Conservation (phyloP, 2,113 vertebrate genomes). For the Pyxicephalus adspersus region DNA sequence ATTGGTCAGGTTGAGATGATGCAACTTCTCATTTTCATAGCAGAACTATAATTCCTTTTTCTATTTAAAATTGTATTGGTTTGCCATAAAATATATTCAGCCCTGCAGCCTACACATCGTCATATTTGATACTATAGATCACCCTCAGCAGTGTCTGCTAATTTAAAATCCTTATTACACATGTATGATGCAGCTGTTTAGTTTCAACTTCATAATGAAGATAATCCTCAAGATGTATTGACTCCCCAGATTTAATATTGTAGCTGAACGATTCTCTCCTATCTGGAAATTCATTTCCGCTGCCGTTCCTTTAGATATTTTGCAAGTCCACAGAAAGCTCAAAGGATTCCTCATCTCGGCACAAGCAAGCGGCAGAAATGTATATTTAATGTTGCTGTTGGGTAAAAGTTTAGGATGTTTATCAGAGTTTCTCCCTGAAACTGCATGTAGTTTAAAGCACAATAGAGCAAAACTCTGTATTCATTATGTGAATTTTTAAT, state of each 20-base stretch:
- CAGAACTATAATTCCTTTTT: too few relatives aligned
- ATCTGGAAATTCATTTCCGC: not conserved
- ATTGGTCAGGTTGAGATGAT: too few relatives aligned
- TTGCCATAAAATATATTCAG: too few relatives aligned
- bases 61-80: too few relatives aligned
- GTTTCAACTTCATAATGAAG: conserved; percentile 10
- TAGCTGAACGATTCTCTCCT: not conserved
- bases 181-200: too few relatives aligned
- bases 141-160: too few relatives aligned
- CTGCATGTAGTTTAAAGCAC: not conserved
- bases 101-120: too few relatives aligned
- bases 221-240: not conserved
- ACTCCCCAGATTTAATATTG: not conserved
- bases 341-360: not conserved
- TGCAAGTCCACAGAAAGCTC: not conserved
- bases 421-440: not conserved
- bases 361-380: not conserved
- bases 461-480: not conserved
- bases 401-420: not conserved
- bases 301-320: not conserved
- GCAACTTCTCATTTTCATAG: too few relatives aligned
- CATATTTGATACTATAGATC: too few relatives aligned
- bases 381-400: conserved; percentile 7
- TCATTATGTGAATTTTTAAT: not conserved
- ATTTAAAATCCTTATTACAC: too few relatives aligned